These are phyloP conservation scores for Lepus americanus DNA, from an alignment of 2,113 vertebrate species.

Conservation along the genomic window DNA sequence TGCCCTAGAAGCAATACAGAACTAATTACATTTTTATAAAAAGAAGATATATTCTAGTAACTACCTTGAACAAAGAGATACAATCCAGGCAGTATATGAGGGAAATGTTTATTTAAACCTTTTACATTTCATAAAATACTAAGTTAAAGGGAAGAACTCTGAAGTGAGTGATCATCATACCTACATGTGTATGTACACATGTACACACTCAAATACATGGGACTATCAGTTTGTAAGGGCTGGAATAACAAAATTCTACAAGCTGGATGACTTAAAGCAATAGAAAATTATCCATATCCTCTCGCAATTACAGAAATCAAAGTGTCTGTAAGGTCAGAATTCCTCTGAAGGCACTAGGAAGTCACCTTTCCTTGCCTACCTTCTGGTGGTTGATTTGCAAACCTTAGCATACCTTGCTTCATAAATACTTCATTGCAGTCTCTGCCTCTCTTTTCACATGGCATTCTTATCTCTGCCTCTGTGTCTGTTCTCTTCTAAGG, in stretches of 20 bases:
- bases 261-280: neutral
- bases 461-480: neutral
- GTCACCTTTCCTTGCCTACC: neutral
- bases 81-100: neutral
- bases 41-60: neutral
- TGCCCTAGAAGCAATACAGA: neutral
- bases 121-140: constrained; percentile 7
- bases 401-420: neutral
- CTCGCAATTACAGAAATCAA: neutral
- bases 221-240: neutral
- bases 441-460: neutral
- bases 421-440: neutral
- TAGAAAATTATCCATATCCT: constrained; percentile 2
- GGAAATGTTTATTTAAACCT: neutral
- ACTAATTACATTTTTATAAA: neutral
- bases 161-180: neutral
- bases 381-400: neutral
- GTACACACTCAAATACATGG: neutral
- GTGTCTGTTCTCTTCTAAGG: neutral
- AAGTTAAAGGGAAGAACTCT: constrained; percentile 32
- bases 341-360: neutral
- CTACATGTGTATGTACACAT: neutral
- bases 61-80: constrained; percentile 1
- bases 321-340: neutral
- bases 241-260: neutral